phyloP scores from a whole-genome alignment of 2,113 vertebrate species.

The Galbula dea region DNA sequence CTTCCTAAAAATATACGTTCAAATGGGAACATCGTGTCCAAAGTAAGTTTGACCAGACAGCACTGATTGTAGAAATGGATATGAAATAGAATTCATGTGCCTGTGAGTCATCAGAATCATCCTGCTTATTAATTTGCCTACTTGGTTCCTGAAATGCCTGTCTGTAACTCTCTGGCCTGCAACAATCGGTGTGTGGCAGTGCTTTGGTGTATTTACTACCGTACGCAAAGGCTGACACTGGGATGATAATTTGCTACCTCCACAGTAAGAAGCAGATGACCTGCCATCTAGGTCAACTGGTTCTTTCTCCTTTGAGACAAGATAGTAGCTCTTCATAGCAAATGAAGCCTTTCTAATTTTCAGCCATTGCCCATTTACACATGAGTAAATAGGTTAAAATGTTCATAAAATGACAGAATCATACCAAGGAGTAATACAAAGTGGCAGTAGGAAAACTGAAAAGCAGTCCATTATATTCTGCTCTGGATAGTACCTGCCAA shows the following conservation, averaged over 20 bases:
- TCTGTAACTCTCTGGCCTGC: neutral
- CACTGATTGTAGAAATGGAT: neutral
- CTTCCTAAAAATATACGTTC: neutral
- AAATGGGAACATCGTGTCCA: neutral
- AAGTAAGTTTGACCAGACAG: neutral
- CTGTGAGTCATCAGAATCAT: neutral
- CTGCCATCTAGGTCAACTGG: neutral
- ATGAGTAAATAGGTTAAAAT: slow-evolving; percentile 65
- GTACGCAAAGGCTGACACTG: accelerated
- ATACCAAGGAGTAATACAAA: slow-evolving; percentile 28
- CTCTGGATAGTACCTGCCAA: neutral
- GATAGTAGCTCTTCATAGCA: slow-evolving; percentile 13
- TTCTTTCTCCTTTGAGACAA: neutral
- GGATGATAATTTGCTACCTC: neutral
- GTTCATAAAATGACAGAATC: slow-evolving; percentile 26
- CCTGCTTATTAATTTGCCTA: neutral
- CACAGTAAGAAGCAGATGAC: neutral
- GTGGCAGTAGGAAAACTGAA: slow-evolving; percentile 40
- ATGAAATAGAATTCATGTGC: neutral
- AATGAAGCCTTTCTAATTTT: slow-evolving; percentile 55
- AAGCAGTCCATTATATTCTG: slow-evolving; percentile 22
- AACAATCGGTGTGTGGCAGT: neutral
- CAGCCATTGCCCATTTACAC: slow-evolving; percentile 42
- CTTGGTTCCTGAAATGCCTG: neutral
- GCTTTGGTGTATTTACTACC: neutral